phyloP scores from a whole-genome alignment of 2,888 invertebrate genomes.

The Mechanitis messenoides region DNA sequence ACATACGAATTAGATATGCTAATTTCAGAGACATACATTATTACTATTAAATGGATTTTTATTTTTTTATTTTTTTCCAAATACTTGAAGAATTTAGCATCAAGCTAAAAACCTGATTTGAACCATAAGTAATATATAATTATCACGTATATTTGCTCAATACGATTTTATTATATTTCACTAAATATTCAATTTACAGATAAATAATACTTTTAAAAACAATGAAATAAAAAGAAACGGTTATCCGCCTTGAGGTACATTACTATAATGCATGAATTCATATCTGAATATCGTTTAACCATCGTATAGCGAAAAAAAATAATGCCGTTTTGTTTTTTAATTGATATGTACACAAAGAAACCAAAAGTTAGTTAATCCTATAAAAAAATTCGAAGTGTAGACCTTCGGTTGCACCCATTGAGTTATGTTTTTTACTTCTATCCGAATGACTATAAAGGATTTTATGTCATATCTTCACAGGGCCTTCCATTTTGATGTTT shows the following conservation, averaged over 20 bases:
- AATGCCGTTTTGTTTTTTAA: constrained; percentile 58
- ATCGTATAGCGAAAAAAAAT: constrained; percentile 33
- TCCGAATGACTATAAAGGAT: constrained; percentile 65
- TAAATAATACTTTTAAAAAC: no score
- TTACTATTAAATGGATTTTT: no score
- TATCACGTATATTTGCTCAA: no score
- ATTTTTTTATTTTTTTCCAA: no score
- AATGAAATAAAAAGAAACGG: no score
- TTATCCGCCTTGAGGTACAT: neutral
- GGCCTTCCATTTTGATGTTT: constrained; percentile 47
- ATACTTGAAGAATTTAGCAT: no score
- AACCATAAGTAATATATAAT: no score
- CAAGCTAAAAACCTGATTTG: no score
- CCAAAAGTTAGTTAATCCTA: constrained; percentile 61
- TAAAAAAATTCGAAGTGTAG: constrained; percentile 60
- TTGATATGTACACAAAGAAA: constrained; percentile 59
- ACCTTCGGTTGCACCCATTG: constrained; percentile 37
- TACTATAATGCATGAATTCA: constrained; percentile 18
- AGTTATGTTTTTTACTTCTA: constrained; percentile 44
- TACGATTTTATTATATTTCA: no score
- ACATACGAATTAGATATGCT: constrained; percentile 16
- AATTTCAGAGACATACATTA: constrained; percentile 1
- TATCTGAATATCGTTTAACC: constrained; percentile 35
- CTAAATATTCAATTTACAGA: no score
- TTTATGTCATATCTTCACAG: constrained; percentile 70